Evolutionary conservation across 2,888 invertebrate species (phyloP).

Genomic region (Bellardia bayeri): DNA sequence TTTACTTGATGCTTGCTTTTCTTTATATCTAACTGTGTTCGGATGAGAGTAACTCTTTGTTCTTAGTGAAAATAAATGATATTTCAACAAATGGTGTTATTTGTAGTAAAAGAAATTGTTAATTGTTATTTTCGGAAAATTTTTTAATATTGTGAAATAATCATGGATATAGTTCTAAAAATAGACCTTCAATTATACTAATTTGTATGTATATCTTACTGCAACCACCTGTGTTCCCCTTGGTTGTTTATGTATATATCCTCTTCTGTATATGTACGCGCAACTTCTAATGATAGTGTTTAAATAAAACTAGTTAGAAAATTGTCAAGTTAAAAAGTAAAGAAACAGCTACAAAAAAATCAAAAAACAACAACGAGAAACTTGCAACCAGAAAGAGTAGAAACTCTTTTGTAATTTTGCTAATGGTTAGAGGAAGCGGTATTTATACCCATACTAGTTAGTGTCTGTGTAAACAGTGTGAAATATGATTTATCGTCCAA

Average conservation of each 20-base stretch:
- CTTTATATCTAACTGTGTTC: background rate
- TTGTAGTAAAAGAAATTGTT: background rate
- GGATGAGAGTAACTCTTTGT: background rate
- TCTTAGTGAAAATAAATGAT: background rate
- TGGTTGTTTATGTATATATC: background rate
- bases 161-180: no score
- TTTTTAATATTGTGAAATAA: no score
- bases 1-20: slow-evolving; percentile 25
- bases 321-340: slow-evolving; percentile 67
- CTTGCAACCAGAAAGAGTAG: slow-evolving; percentile 51
- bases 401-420: slow-evolving; percentile 57
- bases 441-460: slow-evolving; percentile 23
- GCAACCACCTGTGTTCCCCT: slow-evolving; percentile 19
- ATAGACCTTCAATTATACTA: no score
- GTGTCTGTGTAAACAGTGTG: slow-evolving; percentile 18
- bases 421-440: slow-evolving; percentile 68
- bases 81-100: slow-evolving; percentile 31
- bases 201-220: background rate
- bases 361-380: slow-evolving; percentile 35
- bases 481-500: slow-evolving; percentile 12
- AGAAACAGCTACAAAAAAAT: slow-evolving; percentile 58
- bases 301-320: slow-evolving; percentile 68
- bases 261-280: background rate
- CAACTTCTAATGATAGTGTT: slow-evolving; percentile 65
- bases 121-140: background rate